These are phyloP conservation scores for Coregonus suidteri DNA, from an alignment of 2,797 vertebrate species.

Conservation along the genomic window DNA sequence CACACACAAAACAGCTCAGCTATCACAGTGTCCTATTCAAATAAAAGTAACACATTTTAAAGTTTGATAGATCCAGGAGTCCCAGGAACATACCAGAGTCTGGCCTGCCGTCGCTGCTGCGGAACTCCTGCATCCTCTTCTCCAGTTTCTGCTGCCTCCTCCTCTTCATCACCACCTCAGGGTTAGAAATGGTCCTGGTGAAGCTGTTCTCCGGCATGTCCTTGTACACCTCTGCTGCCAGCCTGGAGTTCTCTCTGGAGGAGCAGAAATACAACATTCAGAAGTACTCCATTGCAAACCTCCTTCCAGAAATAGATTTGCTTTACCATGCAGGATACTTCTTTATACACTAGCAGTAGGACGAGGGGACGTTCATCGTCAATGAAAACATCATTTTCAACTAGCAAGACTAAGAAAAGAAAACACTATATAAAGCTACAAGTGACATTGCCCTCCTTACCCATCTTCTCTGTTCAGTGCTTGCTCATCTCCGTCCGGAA, in stretches of 20 bases:
- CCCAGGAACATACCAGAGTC: constrained; percentile 80
- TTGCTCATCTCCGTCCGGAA: constrained; percentile 86
- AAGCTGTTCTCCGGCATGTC: constrained; percentile 99
- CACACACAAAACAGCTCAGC: neutral
- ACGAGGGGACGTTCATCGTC: too few species aligned
- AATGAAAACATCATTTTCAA: too few species aligned
- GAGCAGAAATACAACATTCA: constrained; percentile 9
- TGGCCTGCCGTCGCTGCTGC: constrained; percentile 91
- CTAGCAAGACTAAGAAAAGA: too few species aligned
- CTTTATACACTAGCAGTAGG: neutral
- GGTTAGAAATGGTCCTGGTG: constrained; percentile 97
- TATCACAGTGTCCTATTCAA: too few species aligned
- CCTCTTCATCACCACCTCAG: constrained; percentile 98
- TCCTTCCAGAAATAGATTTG: neutral
- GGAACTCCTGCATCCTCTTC: constrained; percentile 97
- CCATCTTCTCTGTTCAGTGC: constrained; percentile 81
- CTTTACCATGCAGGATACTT: neutral
- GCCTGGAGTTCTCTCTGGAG: constrained; percentile 87
- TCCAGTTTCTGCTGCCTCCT: constrained; percentile 94
- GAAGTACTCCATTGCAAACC: neutral
- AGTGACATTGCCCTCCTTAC: constrained; percentile 67
- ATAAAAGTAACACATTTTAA: neutral
- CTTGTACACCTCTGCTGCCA: constrained; percentile 97
- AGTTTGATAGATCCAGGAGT: neutral
- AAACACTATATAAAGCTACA: too few species aligned